These are phyloP conservation scores for Hetaerina americana DNA, from an alignment of 1,140 invertebrate genomes.

Conservation along the genomic window DNA sequence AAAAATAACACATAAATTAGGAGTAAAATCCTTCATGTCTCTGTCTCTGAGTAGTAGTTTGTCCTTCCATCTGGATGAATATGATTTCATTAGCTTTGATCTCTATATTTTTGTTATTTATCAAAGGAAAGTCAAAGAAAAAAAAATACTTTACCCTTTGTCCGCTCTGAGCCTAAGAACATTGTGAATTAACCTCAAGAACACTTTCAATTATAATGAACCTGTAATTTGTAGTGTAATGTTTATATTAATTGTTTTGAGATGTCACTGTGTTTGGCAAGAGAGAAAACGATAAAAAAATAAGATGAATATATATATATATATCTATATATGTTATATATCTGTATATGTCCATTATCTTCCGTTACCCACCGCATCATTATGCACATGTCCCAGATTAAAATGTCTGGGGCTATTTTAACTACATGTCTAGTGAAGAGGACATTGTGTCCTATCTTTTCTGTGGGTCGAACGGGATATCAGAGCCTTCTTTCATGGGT, in stretches of 20 bases:
- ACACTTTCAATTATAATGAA: background rate
- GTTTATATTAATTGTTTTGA: background rate
- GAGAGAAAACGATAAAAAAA: background rate
- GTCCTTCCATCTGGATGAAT: background rate
- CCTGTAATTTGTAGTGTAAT: background rate
- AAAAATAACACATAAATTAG: no score
- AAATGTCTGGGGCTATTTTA: background rate
- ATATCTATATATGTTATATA: no score
- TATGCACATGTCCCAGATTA: background rate
- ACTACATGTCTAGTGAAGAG: background rate
- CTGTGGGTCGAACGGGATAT: background rate
- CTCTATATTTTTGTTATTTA: constrained; percentile 1
- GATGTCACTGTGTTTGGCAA: background rate
- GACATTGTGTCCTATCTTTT: background rate
- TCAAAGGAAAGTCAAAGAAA: background rate
- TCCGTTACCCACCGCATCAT: background rate
- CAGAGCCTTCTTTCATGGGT: background rate
- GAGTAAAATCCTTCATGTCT: no score
- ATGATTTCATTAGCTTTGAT: background rate
- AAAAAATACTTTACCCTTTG: no score
- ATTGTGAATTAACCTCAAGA: background rate
- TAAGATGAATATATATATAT: background rate
- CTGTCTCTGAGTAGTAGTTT: background rate
- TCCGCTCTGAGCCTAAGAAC: background rate
- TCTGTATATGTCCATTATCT: background rate